phyloP scores from a whole-genome alignment of 2,113 vertebrate genomes.

The Pseudopipra pipra region DNA sequence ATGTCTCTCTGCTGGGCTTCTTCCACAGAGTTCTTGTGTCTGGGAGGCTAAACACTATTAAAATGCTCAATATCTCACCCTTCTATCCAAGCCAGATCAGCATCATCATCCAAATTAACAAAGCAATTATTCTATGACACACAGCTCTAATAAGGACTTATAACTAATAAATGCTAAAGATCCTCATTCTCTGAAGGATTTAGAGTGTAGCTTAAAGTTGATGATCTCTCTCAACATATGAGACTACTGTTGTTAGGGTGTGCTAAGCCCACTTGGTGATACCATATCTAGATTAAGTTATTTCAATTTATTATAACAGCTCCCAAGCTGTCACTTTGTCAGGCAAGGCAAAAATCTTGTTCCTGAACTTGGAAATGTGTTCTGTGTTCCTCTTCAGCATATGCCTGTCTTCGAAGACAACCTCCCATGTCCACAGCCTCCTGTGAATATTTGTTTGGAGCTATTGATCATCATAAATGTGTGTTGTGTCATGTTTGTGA shows the following conservation, averaged over 20 bases:
- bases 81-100: neutral
- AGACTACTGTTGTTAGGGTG: neutral
- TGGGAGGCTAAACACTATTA: neutral
- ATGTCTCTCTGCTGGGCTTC: slow-evolving; percentile 1
- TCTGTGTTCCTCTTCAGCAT: neutral
- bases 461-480: neutral
- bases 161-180: neutral
- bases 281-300: neutral
- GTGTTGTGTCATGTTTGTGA: neutral
- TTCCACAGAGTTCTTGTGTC: neutral
- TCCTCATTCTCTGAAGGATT: neutral
- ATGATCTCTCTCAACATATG: neutral
- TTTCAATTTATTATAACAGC: neutral
- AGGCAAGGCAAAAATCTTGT: neutral
- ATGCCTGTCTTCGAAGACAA: neutral
- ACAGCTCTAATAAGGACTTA: neutral
- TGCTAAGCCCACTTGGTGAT: neutral
- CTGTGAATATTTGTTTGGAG: neutral
- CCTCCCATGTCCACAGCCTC: neutral
- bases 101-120: neutral
- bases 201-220: neutral
- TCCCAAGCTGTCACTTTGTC: slow-evolving; percentile 4
- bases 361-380: neutral
- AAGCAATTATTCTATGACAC: neutral
- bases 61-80: neutral